Evolutionary conservation across 2,888 invertebrate genomes (phyloP), one percentile per base, ranked within the genome.

Genomic region (Oeneis ivallda): DNA sequence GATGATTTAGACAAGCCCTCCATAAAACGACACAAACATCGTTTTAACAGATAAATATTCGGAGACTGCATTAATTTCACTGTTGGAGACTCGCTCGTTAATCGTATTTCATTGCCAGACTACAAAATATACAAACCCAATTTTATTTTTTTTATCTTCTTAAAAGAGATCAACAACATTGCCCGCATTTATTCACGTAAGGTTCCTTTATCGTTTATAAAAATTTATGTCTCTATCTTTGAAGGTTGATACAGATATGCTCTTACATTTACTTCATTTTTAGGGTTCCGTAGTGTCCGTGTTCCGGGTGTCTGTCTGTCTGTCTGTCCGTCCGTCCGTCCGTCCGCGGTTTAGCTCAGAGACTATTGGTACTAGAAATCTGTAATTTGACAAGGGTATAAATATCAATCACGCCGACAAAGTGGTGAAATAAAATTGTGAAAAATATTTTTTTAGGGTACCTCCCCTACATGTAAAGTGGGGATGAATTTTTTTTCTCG

Each of bases 1-100:
- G 56, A 56, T 19, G 41, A 56, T 41, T 41, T 56, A 43, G 47
- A 56, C 54, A 56, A 47, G 54, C 56, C 26, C 19, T 10, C 26
- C 47, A 54, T 62, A 66, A 56, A 59, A 60, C 60, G 72, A 69
- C 72, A 71, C 64, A 72, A 78, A 78, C 72, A 77, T 76, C 73
- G 71, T 76, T 76, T 76, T 82, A 81, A 81, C 78, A 77, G 75
- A 80, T 80, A 73, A 78, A 77, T 75, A 67, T 77, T 78, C 74
- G 68, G 64, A 74, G 75, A 73, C 74, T 70, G 71, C 72, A 79
- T 81, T 71, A 57, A 68, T 71, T 72, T 67, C 70, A 53, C 72
- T 34, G 71, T 66, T 65, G 70, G 71, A 56, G 65, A 60, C 67
- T 62, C 17, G 47, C 37, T 64, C 53, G 58, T 71, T 71, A 69